Base-by-base conservation (phyloP, 2,113 vertebrate species). In the Accipiter virgatus region DNA sequence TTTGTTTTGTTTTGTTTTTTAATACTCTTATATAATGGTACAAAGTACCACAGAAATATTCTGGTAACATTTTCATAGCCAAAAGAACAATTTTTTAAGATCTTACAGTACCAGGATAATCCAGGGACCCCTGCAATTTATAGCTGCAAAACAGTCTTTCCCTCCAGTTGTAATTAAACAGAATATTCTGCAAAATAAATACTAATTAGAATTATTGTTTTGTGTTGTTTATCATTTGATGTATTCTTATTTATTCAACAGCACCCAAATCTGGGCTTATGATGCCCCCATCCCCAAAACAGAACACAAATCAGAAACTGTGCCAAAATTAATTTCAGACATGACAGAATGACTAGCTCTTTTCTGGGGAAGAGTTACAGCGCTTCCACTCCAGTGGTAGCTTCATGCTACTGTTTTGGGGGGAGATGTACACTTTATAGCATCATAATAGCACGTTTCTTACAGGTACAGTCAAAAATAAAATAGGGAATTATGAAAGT, bases 271-370 rank as follows among this genome's bases (percentile, higher is more conserved):
- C 15, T 63, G 34, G 80, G 8, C 3, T 62, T 70, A n/a, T 4
- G 21, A 48, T 2, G 1, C 2, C 3, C 17, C 3, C 2, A 19
- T 47, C 8, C 25, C 42, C 27, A 36, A 45, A 88, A 58, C 2
- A 55, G n/a, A 71, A 58, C 11, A 72, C 26, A 77, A 86, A 52
- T 21, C 4, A 8, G 13, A 20, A 79, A 42, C 58, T 42, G 10
- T 36, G n/a, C 10, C 62, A 79, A 29, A 68, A 72, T 32, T 88
- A 16, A 55, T 73, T 83, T 85, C 38, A 88, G 75, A 38, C 3
- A 4, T 26, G 56, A 40, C 19, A 86, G 27, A 78, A 63, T n/a
- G 43, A 66, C 21, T 20, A 55, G 50, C 7, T 62, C 7, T 1
- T 56, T 90, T 71, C 45, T 53, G 22, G n/a, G n/a, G 68, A 45